These are phyloP conservation scores for Fopius arisanus DNA, from an alignment of 1,140 invertebrate genomes.

Conservation along the genomic window DNA sequence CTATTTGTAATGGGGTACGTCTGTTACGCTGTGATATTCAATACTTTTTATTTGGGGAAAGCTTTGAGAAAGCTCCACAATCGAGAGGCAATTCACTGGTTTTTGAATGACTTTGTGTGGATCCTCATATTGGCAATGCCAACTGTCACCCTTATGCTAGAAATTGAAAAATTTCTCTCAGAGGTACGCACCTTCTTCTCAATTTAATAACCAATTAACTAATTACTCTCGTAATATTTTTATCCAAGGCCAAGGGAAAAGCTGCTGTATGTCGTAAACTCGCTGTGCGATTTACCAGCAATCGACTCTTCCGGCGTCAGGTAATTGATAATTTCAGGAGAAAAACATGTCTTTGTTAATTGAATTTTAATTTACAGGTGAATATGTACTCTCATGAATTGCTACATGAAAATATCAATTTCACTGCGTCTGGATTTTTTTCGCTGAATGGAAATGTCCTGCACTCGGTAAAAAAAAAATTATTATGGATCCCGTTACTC, in stretches of 20 bases:
- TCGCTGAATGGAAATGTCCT: constrained; percentile 37
- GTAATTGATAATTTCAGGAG: neutral
- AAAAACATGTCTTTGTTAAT: too few relatives aligned
- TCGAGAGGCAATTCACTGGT: neutral
- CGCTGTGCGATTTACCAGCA: neutral
- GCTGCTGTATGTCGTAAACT: neutral
- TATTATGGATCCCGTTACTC: neutral
- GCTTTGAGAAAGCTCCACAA: neutral
- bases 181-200: too few relatives aligned
- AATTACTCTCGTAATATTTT: neutral
- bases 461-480: constrained; percentile 34
- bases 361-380: constrained; percentile 13
- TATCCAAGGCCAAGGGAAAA: neutral
- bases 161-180: too few relatives aligned
- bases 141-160: neutral
- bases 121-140: neutral
- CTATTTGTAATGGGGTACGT: neutral
- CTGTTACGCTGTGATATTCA: neutral
- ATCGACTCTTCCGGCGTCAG: neutral
- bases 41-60: neutral
- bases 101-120: neutral
- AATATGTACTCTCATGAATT: constrained; percentile 36
- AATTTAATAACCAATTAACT: too few relatives aligned
- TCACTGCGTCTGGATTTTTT: constrained; percentile 42
- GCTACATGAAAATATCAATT: constrained; percentile 37